Conservation (phyloP, 2,113 vertebrate genomes). For the Prunella fulvescens region DNA sequence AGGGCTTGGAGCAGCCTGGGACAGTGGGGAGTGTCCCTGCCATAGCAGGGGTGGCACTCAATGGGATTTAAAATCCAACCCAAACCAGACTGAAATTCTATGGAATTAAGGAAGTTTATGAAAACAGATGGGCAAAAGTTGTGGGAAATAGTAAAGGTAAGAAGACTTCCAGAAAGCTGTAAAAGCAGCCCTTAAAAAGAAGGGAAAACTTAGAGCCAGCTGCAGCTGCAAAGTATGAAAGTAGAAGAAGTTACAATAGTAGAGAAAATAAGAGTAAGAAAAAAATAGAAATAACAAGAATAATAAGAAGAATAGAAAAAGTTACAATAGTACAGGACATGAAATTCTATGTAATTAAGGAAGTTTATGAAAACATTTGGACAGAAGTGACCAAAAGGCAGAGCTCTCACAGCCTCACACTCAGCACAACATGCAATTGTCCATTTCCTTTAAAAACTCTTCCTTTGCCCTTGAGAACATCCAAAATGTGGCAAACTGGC, state of each 20-base stretch:
- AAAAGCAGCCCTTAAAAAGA: not conserved
- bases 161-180: not conserved
- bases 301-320: not conserved
- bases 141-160: not conserved
- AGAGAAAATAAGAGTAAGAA: too few relatives aligned
- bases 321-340: not conserved
- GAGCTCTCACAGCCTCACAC: not conserved
- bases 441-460: not conserved
- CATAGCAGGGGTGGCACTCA: not conserved
- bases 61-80: not conserved
- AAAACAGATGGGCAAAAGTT: not conserved
- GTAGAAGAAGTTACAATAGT: not conserved
- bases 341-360: not conserved
- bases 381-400: not conserved
- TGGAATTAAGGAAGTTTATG: not conserved
- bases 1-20: not conserved
- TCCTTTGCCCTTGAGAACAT: not conserved
- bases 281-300: too few relatives aligned
- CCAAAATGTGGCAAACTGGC: not conserved
- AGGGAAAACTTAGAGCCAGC: not conserved
- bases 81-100: not conserved
- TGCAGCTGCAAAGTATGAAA: not conserved
- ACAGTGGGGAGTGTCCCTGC: not conserved
- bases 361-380: not conserved
- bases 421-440: fast-evolving